Evolutionary conservation across 2,888 invertebrate species (phyloP).

Genomic region (Aethes cnicana): DNA sequence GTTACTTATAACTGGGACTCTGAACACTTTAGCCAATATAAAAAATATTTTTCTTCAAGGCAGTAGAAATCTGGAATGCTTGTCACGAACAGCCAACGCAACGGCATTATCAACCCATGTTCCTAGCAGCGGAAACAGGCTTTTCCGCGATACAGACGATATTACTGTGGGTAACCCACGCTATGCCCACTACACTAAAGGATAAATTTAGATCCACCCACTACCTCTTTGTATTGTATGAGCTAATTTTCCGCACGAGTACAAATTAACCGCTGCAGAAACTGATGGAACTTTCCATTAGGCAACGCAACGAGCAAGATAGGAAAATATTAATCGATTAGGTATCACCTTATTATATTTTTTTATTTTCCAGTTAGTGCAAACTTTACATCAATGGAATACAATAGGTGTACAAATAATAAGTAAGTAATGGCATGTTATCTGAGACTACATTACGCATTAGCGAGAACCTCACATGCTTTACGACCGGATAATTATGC

Average conservation of each 20-base stretch:
- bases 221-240: slow-evolving; percentile 29
- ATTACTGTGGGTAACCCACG: slow-evolving; percentile 31
- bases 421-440: too few relatives aligned
- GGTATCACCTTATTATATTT: too few relatives aligned
- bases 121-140: slow-evolving; percentile 24
- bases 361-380: too few relatives aligned
- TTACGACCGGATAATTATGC: slow-evolving; percentile 24
- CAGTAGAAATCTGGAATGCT: slow-evolving; percentile 3
- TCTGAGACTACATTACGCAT: slow-evolving; percentile 6
- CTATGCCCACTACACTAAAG: slow-evolving; percentile 37
- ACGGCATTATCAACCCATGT: slow-evolving; percentile 17
- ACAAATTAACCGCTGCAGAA: slow-evolving; percentile 18
- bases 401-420: too few relatives aligned
- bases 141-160: slow-evolving; percentile 33
- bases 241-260: slow-evolving; percentile 24
- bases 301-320: slow-evolving; percentile 35
- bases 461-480: slow-evolving; percentile 14
- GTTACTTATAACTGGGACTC: not conserved
- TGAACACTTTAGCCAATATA: slow-evolving; percentile 3
- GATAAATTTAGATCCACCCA: slow-evolving; percentile 59
- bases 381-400: too few relatives aligned
- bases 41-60: slow-evolving; percentile 9
- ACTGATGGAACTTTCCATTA: slow-evolving; percentile 10
- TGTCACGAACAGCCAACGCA: slow-evolving; percentile 12
- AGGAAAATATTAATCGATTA: too few relatives aligned